A percentile compares a stretch with the other conserved stretches of the same genome.
Conservation (phyloP, 2,113 vertebrate genomes). For the Prionailurus bengalensis region DNA sequence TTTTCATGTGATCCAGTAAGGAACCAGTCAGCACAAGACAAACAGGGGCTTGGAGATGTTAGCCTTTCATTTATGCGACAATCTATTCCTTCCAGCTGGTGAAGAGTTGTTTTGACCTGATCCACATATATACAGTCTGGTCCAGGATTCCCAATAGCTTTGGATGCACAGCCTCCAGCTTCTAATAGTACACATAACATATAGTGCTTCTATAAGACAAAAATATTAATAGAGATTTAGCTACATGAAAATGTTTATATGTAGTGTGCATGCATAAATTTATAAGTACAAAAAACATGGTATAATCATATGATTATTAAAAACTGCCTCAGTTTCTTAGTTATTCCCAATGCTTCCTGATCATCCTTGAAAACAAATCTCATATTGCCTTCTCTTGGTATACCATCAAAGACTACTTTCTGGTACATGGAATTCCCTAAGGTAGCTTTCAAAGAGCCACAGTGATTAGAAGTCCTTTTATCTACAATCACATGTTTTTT, state of each 20-base stretch:
- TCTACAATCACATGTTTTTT: not conserved
- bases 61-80: constrained; percentile 91
- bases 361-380: not conserved
- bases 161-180: constrained; percentile 93
- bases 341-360: constrained; percentile 7
- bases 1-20: constrained; percentile 89
- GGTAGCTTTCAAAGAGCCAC: constrained; percentile 13
- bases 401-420: not conserved
- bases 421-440: not conserved
- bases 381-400: not conserved
- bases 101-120: constrained; percentile 94
- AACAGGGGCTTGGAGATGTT: constrained; percentile 87
- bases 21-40: constrained; percentile 96
- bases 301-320: not conserved
- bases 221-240: constrained; percentile 4
- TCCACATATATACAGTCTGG: constrained; percentile 97
- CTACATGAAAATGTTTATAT: not conserved
- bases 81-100: constrained; percentile 93
- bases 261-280: not conserved
- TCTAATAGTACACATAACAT: constrained; percentile 96
- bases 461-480: not conserved
- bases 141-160: constrained; percentile 91
- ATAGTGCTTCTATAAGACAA: constrained; percentile 91
- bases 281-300: constrained; percentile 15
- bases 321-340: not conserved